Conservation (phyloP, 2,888 invertebrate genomes). For the Trichacis sp. region DNA sequence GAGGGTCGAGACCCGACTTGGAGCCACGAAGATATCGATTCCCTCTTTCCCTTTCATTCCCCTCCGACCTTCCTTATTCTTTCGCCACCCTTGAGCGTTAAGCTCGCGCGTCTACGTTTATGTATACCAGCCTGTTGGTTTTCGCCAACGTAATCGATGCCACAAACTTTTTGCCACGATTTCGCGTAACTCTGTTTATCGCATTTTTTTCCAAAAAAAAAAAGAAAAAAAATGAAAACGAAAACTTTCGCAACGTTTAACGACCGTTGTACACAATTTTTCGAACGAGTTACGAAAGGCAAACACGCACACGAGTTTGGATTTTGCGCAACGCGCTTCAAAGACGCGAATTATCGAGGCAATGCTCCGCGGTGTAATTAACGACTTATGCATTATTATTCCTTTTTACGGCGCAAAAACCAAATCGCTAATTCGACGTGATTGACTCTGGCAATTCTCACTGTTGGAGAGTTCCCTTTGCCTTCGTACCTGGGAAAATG, state of each 20-base stretch:
- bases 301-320: too few relatives aligned
- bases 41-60: conserved; percentile 15
- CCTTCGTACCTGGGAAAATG: too few relatives aligned
- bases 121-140: conserved; percentile 41
- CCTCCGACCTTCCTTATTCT: conserved; percentile 29
- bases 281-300: neutral
- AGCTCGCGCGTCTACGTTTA: conserved; percentile 38
- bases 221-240: too few relatives aligned
- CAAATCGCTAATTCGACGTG: conserved; percentile 24
- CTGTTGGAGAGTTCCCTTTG: neutral
- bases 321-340: too few relatives aligned
- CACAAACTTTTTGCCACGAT: conserved; percentile 15
- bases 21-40: conserved; percentile 43
- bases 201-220: too few relatives aligned
- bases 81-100: conserved; percentile 43
- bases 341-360: too few relatives aligned
- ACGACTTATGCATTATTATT: conserved; percentile 25
- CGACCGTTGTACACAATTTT: neutral
- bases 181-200: too few relatives aligned
- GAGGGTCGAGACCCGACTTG: conserved; percentile 38
- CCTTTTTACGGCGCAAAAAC: conserved; percentile 27
- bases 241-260: too few relatives aligned
- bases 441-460: conserved; percentile 8
- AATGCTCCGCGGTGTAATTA: conserved; percentile 24
- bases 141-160: conserved; percentile 41